These are phyloP conservation scores for Myodes glareolus DNA, from an alignment of 2,113 vertebrate species.

Conservation along the genomic window DNA sequence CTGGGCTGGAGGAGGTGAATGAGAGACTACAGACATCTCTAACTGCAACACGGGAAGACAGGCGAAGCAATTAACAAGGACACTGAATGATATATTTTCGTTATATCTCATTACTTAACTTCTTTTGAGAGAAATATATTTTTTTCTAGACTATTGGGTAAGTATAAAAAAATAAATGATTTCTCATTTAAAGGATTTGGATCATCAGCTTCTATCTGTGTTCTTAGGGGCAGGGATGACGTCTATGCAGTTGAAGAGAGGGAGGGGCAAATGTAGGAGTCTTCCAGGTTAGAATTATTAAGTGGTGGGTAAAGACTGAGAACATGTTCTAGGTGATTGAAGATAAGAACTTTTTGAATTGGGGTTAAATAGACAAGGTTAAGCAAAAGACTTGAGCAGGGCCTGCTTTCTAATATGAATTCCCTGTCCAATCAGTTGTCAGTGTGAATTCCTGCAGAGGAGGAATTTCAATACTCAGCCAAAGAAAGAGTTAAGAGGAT, in stretches of 20 bases:
- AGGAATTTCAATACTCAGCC: neutral
- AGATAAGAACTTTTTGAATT: neutral
- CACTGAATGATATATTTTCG: neutral
- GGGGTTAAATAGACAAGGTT: neutral
- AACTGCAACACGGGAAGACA: neutral
- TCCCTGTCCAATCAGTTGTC: neutral
- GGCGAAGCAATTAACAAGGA: neutral
- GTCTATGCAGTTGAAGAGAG: too few species aligned
- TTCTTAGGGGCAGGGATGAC: neutral
- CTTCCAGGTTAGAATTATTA: neutral
- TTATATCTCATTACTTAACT: neutral
- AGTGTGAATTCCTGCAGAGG: neutral
- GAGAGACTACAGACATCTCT: neutral
- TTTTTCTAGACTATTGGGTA: neutral
- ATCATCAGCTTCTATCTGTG: neutral
- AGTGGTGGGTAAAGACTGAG: neutral
- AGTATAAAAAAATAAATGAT: neutral
- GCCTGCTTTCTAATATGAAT: neutral
- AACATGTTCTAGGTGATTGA: neutral
- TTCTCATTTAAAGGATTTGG: neutral
- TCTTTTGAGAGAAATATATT: conserved; percentile 28
- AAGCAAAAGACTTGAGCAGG: neutral
- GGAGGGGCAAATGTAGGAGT: neutral
- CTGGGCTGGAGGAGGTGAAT: neutral
- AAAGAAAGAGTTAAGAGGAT: neutral